Base-by-base conservation (phyloP, 1,140 invertebrate genomes). In the Bombus waltoni region DNA sequence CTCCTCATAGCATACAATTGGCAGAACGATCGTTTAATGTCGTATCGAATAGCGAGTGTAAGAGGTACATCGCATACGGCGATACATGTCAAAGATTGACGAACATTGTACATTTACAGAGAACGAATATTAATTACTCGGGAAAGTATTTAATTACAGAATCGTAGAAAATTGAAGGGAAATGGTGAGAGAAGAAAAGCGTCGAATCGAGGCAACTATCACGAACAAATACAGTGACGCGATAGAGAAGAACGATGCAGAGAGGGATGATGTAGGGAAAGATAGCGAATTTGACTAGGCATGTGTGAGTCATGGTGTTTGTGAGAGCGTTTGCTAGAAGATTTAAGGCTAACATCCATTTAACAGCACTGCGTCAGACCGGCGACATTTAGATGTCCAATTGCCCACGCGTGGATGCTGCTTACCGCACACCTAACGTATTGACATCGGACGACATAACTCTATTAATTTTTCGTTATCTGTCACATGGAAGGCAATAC, bases 381-480 rank as follows among this genome's bases (percentile, higher is more conserved):
- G 57, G 57, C 38, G 35, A 44, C 22, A 42, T 79, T 79, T n/a
- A 32, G 25, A 66, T 66, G 62, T 65, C 28, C 25, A 28, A 32
- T 66, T 35, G n/a, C 6, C 5, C 32, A 66, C 65, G n/a, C n/a
- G 6, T 66, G 15, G 32, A 66, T 32, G 15, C n/a, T 66, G 32
- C 35, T 66, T 66, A 32, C 15, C 65, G n/a, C n/a, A 66, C 6
- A 18, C n/a, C n/a, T 18, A 18, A 66, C 32, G 18, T 66, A 66
- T 66, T 32, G 15, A 66, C 65, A 66, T 66, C 13, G 65, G 32
- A 32, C 65, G 65, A 35, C 15, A 32, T 66, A 66, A 66, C 15
- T 62, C 59, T 66, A 66, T 66, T 66, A 66, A 66, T 66, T 66
- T 66, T 66, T 32, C n/a, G 15, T 66, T 15, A 66, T 66, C 65